Evolutionary conservation across 1,140 invertebrate genomes (phyloP).

Genomic region (Arctopsyche grandis): DNA sequence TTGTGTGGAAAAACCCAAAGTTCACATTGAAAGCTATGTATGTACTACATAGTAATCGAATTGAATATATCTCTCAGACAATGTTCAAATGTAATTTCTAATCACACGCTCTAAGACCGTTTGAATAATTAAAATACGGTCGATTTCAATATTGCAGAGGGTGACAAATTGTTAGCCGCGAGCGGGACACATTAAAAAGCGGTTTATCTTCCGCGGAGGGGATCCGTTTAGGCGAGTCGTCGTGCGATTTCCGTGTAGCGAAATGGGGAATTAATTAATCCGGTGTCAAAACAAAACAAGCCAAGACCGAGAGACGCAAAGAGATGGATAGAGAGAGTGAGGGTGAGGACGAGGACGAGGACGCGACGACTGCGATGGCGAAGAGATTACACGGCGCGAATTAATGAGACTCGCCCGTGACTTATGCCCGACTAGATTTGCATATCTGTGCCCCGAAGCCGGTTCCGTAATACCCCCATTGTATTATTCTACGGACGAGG

Average conservation of each 20-base stretch:
- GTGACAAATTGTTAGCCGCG: background rate
- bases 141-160: background rate
- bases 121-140: background rate
- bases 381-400: conserved; percentile 52
- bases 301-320: conserved; percentile 19
- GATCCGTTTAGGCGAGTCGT: conserved; percentile 6
- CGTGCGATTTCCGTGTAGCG: conserved; percentile 48
- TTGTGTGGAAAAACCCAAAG: too few relatives aligned
- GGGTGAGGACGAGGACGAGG: background rate
- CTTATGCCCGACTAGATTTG: conserved; percentile 36
- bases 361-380: conserved; percentile 24
- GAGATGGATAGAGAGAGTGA: background rate
- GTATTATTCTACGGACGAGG: too few relatives aligned
- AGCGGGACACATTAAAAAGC: conserved; percentile 15
- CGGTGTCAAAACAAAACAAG: conserved; percentile 52
- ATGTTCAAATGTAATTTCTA: background rate
- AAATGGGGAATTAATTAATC: conserved; percentile 54
- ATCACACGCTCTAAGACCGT: background rate
- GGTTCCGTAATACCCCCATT: background rate
- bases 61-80: background rate
- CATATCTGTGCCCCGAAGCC: conserved; percentile 32
- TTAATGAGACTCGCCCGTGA: conserved; percentile 51
- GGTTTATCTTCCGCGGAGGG: background rate
- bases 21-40: too few relatives aligned
- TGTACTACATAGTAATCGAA: too few relatives aligned